phyloP scores from a whole-genome alignment of 2,888 invertebrate species.

The Leptopilina myrica region DNA sequence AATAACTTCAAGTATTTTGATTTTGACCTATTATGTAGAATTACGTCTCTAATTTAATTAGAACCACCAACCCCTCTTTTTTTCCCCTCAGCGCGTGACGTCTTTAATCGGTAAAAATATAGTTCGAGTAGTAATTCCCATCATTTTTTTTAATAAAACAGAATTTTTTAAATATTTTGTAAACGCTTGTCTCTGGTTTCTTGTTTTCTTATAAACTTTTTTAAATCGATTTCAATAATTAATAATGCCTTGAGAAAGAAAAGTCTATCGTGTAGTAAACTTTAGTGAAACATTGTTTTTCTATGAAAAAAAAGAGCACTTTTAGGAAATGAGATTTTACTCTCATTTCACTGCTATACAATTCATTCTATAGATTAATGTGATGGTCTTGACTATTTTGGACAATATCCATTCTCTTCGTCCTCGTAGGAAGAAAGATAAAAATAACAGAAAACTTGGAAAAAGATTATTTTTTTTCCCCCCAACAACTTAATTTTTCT shows the following conservation, averaged over 20 bases:
- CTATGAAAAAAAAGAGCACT: constrained; percentile 11
- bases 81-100: neutral
- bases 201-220: constrained; percentile 33
- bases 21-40: constrained; percentile 21
- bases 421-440: neutral
- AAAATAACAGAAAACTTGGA: neutral
- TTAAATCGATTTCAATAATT: constrained; percentile 16
- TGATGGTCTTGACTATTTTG: constrained; percentile 10
- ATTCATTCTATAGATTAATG: constrained; percentile 19
- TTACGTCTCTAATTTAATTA: constrained; percentile 20
- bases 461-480: neutral
- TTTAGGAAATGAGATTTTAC: constrained; percentile 25
- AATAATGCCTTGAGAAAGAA: constrained; percentile 37
- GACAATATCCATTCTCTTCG: constrained; percentile 19
- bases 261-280: constrained; percentile 32
- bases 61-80: neutral
- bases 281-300: constrained; percentile 22
- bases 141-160: neutral
- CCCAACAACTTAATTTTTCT: constrained; percentile 16
- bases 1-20: constrained; percentile 21
- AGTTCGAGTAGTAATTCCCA: neutral
- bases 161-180: constrained; percentile 41
- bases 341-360: constrained; percentile 31
- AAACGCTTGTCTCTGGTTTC: constrained; percentile 37
- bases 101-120: neutral